phyloP scores from a whole-genome alignment of 2,888 invertebrate genomes.

The Leuctra nigra region DNA sequence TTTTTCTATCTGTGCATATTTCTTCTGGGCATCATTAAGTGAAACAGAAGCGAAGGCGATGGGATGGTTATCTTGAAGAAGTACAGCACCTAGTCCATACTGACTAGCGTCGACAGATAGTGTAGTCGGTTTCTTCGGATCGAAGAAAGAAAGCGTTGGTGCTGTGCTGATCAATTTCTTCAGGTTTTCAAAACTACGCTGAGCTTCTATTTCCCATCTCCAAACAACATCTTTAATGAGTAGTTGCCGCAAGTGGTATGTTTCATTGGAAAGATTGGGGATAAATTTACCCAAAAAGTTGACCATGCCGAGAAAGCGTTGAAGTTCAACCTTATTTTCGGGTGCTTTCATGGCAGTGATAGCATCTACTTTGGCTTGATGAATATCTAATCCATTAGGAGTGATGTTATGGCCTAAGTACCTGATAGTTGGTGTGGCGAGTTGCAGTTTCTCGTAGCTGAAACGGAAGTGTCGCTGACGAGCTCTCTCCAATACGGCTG shows the following conservation, averaged over 20 bases:
- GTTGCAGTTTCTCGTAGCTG: conserved; percentile 32
- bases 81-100: conserved; percentile 28
- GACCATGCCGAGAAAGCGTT: conserved; percentile 28
- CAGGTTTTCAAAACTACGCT: not conserved
- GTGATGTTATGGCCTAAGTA: conserved; percentile 6
- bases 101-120: conserved; percentile 29
- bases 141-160: conserved; percentile 18
- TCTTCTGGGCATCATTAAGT: conserved; percentile 25
- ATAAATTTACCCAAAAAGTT: conserved; percentile 27
- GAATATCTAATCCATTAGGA: conserved; percentile 20
- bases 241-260: conserved; percentile 12
- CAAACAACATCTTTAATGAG: not conserved
- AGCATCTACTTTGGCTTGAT: conserved; percentile 22
- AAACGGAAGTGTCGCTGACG: conserved; percentile 31
- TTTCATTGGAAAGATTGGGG: conserved; percentile 14
- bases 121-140: conserved; percentile 22
- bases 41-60: conserved; percentile 24
- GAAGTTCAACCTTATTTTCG: conserved; percentile 25
- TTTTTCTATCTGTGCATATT: conserved; percentile 7
- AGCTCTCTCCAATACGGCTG: conserved; percentile 27
- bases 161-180: conserved; percentile 11
- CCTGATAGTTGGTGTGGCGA: not conserved
- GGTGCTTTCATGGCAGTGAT: conserved; percentile 27
- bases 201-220: not conserved
- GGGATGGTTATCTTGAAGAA: conserved; percentile 24